Conservation (phyloP, 2,888 invertebrate genomes). For the Agriopis leucophaearia region DNA sequence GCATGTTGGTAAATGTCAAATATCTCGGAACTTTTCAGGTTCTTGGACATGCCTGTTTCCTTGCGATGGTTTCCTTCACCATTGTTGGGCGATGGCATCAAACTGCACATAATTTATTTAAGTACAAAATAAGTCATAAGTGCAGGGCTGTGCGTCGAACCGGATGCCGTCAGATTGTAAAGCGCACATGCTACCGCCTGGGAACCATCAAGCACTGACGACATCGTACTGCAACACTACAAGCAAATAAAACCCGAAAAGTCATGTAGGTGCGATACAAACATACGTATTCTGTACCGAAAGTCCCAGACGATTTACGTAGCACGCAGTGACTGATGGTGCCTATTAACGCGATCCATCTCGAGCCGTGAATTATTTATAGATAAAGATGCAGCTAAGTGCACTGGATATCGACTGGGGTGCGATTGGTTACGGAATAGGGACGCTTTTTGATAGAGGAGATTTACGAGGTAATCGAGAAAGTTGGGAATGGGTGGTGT, state of each 20-base stretch:
- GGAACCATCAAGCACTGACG: too few species aligned
- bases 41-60: too few species aligned
- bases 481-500: background rate
- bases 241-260: conserved; percentile 12
- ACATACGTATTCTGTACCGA: conserved; percentile 51
- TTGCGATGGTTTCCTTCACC: too few species aligned
- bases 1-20: too few species aligned
- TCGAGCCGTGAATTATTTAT: conserved; percentile 74
- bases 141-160: too few species aligned
- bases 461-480: conserved; percentile 20
- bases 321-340: conserved; percentile 68
- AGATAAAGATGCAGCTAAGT: conserved; percentile 68
- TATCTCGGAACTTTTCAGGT: too few species aligned
- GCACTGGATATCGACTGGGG: conserved; percentile 49
- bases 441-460: conserved; percentile 23
- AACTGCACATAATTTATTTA: too few species aligned
- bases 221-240: too few species aligned
- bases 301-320: conserved; percentile 81
- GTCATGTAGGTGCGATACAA: background rate
- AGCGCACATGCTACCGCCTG: too few species aligned
- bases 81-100: too few species aligned
- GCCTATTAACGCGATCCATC: conserved; percentile 74
- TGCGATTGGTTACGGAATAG: conserved; percentile 19
- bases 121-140: too few species aligned
- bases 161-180: too few species aligned